These are phyloP conservation scores for Philotrypesis tridentata DNA, from an alignment of 1,140 invertebrate species.

Conservation along the genomic window DNA sequence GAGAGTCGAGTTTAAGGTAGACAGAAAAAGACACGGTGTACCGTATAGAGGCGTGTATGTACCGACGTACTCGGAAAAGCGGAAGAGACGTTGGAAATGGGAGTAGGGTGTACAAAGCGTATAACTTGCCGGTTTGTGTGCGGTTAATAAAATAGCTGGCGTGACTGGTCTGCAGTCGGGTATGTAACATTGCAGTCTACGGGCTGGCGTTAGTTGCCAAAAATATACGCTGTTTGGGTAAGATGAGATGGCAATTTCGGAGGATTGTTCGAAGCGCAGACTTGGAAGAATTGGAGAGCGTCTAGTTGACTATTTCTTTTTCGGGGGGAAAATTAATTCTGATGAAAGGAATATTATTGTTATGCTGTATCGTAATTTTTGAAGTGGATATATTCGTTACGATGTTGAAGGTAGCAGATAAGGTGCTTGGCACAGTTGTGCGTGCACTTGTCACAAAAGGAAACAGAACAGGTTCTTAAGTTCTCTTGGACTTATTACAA, in stretches of 20 bases:
- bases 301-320: background rate
- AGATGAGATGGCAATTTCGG: background rate
- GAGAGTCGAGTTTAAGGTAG: background rate
- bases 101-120: conserved; percentile 5
- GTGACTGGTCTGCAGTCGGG: background rate
- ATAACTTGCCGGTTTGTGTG: conserved; percentile 4
- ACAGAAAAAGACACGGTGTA: background rate
- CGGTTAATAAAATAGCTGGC: conserved; percentile 31
- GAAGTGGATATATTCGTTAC: too few relatives aligned
- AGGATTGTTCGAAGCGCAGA: conserved; percentile 1
- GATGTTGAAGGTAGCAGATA: too few relatives aligned
- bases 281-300: background rate
- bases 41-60: background rate
- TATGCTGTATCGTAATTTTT: too few relatives aligned
- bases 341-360: too few relatives aligned
- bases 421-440: too few relatives aligned
- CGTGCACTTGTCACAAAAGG: background rate
- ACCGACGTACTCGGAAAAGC: background rate
- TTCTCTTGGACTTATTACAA: too few relatives aligned
- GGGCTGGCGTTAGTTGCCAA: background rate
- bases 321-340: too few relatives aligned
- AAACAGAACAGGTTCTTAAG: background rate
- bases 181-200: background rate
- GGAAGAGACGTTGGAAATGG: conserved; percentile 8
- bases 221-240: conserved; percentile 8